These are phyloP conservation scores for Liodrosophila aerea DNA, from an alignment of 2,888 invertebrate genomes.

Conservation along the genomic window DNA sequence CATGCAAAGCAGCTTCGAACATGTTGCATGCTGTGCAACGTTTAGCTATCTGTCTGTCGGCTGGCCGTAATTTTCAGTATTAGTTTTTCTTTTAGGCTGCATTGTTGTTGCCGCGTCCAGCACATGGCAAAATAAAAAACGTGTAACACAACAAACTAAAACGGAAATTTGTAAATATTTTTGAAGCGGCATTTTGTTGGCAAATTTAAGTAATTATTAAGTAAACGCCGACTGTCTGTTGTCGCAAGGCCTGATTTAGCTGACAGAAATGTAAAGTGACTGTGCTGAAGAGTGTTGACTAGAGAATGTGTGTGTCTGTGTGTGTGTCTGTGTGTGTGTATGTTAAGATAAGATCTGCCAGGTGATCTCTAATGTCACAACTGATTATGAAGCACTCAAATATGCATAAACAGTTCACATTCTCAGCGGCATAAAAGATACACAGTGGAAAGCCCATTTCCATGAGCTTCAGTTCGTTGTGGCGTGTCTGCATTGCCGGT, in stretches of 20 bases:
- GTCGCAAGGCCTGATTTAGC: conserved; percentile 25
- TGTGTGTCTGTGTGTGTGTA: conserved; percentile 14
- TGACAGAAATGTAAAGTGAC: conserved; percentile 20
- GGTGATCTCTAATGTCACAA: conserved; percentile 51
- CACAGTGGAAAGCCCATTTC: conserved; percentile 30
- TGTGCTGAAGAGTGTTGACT: no score
- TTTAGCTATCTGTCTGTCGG: conserved; percentile 12
- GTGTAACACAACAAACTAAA: background rate
- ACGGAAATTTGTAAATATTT: conserved; percentile 24
- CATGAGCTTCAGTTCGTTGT: conserved; percentile 41
- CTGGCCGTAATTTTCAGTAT: conserved; percentile 27
- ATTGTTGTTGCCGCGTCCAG: conserved; percentile 25
- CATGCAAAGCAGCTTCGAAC: conserved; percentile 6
- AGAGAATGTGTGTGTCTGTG: conserved; percentile 1
- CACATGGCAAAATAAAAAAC: conserved; percentile 2
- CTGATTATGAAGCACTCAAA: conserved; percentile 17
- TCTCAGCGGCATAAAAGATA: conserved; percentile 10
- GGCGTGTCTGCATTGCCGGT: conserved; percentile 51
- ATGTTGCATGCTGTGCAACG: conserved; percentile 16
- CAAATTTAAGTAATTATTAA: conserved; percentile 14
- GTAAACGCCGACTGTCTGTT: conserved; percentile 25
- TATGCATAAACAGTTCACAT: conserved; percentile 23
- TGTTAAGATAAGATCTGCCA: conserved; percentile 38
- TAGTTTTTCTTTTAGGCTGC: conserved; percentile 38
- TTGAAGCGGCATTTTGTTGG: background rate